Percentiles rank a stretch among this genome's conserved stretches.
These are phyloP conservation scores for Drosophila cognata DNA, from an alignment of 2,888 invertebrate species.

Conservation along the genomic window DNA sequence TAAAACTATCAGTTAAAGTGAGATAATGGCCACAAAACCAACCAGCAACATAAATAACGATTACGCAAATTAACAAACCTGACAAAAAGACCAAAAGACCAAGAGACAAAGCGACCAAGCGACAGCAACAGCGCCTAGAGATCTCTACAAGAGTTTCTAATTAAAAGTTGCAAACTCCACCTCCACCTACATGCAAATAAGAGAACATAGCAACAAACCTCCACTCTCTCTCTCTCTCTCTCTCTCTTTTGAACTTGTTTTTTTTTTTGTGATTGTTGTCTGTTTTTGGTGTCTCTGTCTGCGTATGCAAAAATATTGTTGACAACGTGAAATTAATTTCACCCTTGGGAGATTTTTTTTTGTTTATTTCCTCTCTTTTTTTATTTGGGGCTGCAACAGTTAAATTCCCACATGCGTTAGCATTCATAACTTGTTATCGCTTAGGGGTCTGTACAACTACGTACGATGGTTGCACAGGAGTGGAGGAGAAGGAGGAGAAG, in stretches of 20 bases:
- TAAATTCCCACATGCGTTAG: slow-evolving; percentile 57
- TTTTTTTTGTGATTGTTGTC: slow-evolving; percentile 3
- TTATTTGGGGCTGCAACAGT: slow-evolving; percentile 15
- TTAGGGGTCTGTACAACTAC: slow-evolving; percentile 17
- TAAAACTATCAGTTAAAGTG: slow-evolving; percentile 61
- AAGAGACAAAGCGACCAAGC: background rate
- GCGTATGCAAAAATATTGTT: slow-evolving; percentile 65
- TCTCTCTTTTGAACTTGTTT: background rate
- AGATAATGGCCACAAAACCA: slow-evolving; percentile 44
- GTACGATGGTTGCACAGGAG: background rate
- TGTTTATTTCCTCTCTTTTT: background rate
- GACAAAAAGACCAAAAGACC: slow-evolving; percentile 7
- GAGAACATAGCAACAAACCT: background rate
- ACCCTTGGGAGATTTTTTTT: slow-evolving; percentile 45
- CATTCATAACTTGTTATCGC: slow-evolving; percentile 49
- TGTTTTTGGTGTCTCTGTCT: slow-evolving; percentile 19
- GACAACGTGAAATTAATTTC: slow-evolving; percentile 72
- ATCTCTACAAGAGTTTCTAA: slow-evolving; percentile 58
- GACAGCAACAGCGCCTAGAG: slow-evolving; percentile 15
- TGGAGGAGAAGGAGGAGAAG: background rate
- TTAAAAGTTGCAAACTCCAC: slow-evolving; percentile 72
- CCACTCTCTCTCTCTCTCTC: background rate
- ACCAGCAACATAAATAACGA: slow-evolving; percentile 50
- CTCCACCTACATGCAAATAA: slow-evolving; percentile 2
- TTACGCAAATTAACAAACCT: slow-evolving; percentile 53